Conservation (phyloP, 2,888 invertebrate species). For the Atrina japonica region DNA sequence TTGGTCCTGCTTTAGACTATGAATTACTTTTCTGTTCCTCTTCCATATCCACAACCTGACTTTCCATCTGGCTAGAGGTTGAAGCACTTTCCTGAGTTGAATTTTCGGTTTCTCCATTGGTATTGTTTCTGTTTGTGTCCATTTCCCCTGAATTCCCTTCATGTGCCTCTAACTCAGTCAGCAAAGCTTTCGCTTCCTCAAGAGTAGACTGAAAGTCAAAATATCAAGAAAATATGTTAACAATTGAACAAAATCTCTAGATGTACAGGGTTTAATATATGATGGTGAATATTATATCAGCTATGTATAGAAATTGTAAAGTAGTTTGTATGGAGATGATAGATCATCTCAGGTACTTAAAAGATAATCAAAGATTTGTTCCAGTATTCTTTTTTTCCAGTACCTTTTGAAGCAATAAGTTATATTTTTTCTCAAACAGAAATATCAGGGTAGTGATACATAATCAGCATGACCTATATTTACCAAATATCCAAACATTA, state of each 20-base stretch:
- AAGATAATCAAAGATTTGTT: too few species aligned
- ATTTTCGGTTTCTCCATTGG: slow-evolving; percentile 40
- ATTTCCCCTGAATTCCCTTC: slow-evolving; percentile 51
- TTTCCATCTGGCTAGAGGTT: background rate
- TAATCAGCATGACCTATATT: too few species aligned
- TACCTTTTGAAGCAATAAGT: too few species aligned
- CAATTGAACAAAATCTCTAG: background rate
- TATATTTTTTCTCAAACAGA: too few species aligned
- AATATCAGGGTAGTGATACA: too few species aligned
- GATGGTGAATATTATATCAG: too few species aligned
- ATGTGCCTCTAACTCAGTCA: slow-evolving; percentile 79
- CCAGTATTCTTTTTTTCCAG: too few species aligned
- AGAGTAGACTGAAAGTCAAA: slow-evolving; percentile 78
- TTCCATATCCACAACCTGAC: background rate
- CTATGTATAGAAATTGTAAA: too few species aligned
- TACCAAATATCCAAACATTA: too few species aligned
- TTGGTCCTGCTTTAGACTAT: background rate
- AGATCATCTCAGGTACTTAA: too few species aligned
- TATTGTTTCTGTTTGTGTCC: slow-evolving; percentile 59
- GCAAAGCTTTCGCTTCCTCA: slow-evolving; percentile 81
- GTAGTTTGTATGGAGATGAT: too few species aligned
- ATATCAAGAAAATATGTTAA: background rate
- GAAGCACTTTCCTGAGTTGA: background rate
- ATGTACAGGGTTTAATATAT: background rate
- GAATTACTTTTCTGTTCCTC: background rate